phyloP scores from a whole-genome alignment of 2,888 invertebrate species.

The Lasioglossum zephyrum region DNA sequence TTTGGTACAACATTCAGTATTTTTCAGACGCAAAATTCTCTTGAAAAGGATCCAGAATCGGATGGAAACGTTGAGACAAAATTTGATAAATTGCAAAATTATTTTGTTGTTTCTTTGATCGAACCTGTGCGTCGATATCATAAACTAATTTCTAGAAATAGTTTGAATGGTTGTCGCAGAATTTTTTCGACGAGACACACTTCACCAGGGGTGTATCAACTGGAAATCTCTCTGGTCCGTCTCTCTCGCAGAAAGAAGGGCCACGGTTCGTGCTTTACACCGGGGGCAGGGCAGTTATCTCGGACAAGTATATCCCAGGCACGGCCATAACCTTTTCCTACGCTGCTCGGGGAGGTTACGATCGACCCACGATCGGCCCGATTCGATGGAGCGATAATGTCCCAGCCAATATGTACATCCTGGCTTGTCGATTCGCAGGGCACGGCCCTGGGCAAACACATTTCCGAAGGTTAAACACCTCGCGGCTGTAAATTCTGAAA shows the following conservation, averaged over 20 bases:
- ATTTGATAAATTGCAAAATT: no score
- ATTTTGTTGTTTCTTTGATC: no score
- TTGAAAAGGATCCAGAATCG: no score
- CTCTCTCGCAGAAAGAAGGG: not conserved
- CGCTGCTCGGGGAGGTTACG: not conserved
- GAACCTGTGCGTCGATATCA: no score
- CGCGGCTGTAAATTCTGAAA: slow-evolving; percentile 57
- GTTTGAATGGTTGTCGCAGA: not conserved
- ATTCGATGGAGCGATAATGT: slow-evolving; percentile 74
- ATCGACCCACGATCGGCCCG: slow-evolving; percentile 49
- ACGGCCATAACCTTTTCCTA: not conserved
- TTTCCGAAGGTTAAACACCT: slow-evolving; percentile 60
- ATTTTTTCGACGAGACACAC: not conserved
- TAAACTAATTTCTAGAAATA: not conserved
- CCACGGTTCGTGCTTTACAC: not conserved
- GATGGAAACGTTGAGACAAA: no score
- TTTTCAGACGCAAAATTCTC: no score
- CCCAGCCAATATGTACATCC: slow-evolving; percentile 74
- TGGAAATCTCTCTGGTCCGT: not conserved
- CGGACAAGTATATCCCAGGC: slow-evolving; percentile 19
- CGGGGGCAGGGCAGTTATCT: slow-evolving; percentile 10
- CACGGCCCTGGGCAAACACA: slow-evolving; percentile 41
- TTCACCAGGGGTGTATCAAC: not conserved
- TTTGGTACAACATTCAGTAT: no score
- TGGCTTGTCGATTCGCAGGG: not conserved